phyloP scores from a whole-genome alignment of 2,797 vertebrate genomes.

The Naso thynnoides region DNA sequence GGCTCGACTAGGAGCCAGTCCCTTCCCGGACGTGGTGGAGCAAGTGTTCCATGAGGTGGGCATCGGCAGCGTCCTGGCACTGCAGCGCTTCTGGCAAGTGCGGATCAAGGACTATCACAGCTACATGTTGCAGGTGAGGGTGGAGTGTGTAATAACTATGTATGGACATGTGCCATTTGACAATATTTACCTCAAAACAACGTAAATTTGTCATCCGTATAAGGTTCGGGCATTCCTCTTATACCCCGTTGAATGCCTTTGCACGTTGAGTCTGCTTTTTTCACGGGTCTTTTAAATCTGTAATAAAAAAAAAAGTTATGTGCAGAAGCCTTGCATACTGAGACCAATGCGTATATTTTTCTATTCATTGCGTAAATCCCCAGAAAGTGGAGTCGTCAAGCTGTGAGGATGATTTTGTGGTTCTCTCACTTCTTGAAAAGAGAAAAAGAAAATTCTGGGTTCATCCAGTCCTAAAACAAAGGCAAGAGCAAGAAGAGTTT shows the following conservation, averaged over 20 bases:
- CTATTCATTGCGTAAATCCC: too few species aligned
- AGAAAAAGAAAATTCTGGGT: too few species aligned
- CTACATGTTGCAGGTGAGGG: constrained; percentile 95
- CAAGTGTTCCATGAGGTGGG: constrained; percentile 98
- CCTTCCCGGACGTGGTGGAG: constrained; percentile 96
- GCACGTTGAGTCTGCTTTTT: too few species aligned
- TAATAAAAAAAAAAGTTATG: too few species aligned
- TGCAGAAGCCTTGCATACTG: too few species aligned
- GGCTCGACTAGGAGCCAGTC: constrained; percentile 91
- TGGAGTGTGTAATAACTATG: neutral
- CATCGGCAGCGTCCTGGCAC: constrained; percentile 94
- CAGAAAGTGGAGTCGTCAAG: too few species aligned
- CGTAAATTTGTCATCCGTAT: neutral
- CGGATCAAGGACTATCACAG: constrained; percentile 98
- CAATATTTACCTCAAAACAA: neutral
- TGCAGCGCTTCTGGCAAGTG: constrained; percentile 98
- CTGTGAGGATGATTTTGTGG: too few species aligned
- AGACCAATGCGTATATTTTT: too few species aligned
- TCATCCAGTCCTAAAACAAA: too few species aligned
- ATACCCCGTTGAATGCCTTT: neutral
- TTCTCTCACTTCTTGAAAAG: too few species aligned
- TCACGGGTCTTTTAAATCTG: too few species aligned
- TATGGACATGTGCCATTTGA: neutral
- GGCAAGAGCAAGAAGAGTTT: too few species aligned
- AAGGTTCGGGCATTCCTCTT: neutral